These are phyloP conservation scores for Drosophila suboccidentalis DNA, from an alignment of 2,888 invertebrate genomes.

Conservation along the genomic window DNA sequence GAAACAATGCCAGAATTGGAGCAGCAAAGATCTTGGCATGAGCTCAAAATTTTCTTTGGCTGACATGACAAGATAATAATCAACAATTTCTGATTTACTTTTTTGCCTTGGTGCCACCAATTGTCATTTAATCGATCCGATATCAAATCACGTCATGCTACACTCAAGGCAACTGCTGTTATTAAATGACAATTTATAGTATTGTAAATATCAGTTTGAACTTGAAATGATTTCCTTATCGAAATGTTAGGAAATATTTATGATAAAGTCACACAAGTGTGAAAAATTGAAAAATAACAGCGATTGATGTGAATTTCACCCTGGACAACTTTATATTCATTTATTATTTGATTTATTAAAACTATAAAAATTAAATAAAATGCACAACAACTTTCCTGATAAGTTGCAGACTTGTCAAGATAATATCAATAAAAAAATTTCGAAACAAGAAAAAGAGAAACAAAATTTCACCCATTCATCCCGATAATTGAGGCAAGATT, in stretches of 20 bases:
- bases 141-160: neutral
- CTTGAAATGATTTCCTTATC: constrained; percentile 1
- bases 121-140: neutral
- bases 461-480: neutral
- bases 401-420: neutral
- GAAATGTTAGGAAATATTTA: neutral
- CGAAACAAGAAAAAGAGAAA: neutral
- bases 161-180: neutral
- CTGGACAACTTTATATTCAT: neutral
- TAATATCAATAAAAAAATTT: neutral
- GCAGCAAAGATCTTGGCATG: neutral
- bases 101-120: neutral
- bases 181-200: neutral
- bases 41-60: neutral
- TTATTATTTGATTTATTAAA: neutral
- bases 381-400: neutral
- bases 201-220: neutral
- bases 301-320: constrained; percentile 9
- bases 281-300: neutral
- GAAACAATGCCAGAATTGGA: neutral
- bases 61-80: neutral
- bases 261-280: constrained; percentile 1
- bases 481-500: neutral
- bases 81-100: neutral
- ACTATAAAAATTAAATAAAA: neutral